Evolutionary conservation across 2,888 invertebrate genomes (phyloP).

Genomic region (Torymus aiolomorphi): DNA sequence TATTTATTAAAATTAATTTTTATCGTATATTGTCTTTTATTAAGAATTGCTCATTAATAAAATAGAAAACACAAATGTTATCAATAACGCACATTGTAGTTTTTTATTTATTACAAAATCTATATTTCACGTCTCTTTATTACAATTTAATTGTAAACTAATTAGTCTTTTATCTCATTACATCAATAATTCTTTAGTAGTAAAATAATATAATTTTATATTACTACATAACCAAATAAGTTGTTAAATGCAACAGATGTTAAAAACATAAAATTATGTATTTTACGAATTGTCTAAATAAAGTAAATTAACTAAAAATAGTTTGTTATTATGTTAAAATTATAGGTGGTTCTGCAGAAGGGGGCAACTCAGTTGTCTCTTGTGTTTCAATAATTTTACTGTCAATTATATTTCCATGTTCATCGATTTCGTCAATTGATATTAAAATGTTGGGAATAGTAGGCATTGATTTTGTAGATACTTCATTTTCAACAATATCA

Average conservation of each 20-base stretch:
- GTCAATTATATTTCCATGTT: slow-evolving; percentile 81
- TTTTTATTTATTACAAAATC: slow-evolving; percentile 39
- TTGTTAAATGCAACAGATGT: slow-evolving; percentile 33
- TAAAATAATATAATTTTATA: slow-evolving; percentile 33
- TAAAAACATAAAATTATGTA: slow-evolving; percentile 46
- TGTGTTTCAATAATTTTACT: slow-evolving; percentile 79
- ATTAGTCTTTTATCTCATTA: slow-evolving; percentile 37
- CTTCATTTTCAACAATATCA: slow-evolving; percentile 57
- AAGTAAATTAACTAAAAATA: slow-evolving; percentile 35
- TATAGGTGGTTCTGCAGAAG: slow-evolving; percentile 68
- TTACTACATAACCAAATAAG: slow-evolving; percentile 14
- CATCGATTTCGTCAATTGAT: slow-evolving; percentile 82
- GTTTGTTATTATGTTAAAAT: slow-evolving; percentile 65
- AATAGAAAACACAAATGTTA: slow-evolving; percentile 13
- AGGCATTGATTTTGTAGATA: slow-evolving; percentile 49
- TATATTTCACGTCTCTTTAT: slow-evolving; percentile 9
- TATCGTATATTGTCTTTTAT: slow-evolving; percentile 4
- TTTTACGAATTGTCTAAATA: slow-evolving; percentile 32
- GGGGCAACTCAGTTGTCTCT: slow-evolving; percentile 73
- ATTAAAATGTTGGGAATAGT: slow-evolving; percentile 77
- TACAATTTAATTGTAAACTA: slow-evolving; percentile 29
- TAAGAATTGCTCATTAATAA: not conserved
- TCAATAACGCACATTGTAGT: not conserved
- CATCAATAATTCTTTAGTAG: slow-evolving; percentile 18
- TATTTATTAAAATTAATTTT: slow-evolving; percentile 41